Conservation (phyloP, 2,797 vertebrate species). For the Rousettus madagascariensis region DNA sequence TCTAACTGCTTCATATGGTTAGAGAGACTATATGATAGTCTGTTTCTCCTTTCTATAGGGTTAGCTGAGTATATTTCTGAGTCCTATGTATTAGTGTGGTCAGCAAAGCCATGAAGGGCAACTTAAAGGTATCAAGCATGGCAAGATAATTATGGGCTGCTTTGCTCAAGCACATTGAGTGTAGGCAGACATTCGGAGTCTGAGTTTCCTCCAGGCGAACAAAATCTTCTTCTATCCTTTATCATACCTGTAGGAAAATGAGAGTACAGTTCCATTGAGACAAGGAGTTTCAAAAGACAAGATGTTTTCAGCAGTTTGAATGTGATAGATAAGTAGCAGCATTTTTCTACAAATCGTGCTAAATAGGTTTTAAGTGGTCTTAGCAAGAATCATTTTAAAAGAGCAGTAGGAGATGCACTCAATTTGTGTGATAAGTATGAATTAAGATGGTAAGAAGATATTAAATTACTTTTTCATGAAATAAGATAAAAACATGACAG, state of each 20-base stretch:
- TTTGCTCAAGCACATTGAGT: background rate
- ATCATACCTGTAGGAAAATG: background rate
- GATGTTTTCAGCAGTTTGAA: background rate
- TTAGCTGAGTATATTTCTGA: background rate
- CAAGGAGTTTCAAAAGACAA: background rate
- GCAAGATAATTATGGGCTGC: background rate
- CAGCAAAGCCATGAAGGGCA: background rate
- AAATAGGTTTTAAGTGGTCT: background rate
- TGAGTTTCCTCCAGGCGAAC: background rate
- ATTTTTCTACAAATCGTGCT: background rate
- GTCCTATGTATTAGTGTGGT: background rate
- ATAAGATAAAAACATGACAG: background rate
- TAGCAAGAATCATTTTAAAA: background rate
- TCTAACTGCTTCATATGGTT: background rate
- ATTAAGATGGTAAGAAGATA: background rate
- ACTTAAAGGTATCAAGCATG: background rate
- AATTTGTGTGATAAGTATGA: background rate
- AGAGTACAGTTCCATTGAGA: background rate
- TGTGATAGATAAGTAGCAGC: background rate
- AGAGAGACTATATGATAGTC: background rate
- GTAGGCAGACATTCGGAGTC: background rate
- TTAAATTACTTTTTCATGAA: background rate
- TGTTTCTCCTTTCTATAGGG: background rate
- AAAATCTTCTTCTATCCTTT: background rate
- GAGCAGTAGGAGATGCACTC: background rate